Conservation (phyloP, 1,140 invertebrate genomes). For the Papilio glaucus region DNA sequence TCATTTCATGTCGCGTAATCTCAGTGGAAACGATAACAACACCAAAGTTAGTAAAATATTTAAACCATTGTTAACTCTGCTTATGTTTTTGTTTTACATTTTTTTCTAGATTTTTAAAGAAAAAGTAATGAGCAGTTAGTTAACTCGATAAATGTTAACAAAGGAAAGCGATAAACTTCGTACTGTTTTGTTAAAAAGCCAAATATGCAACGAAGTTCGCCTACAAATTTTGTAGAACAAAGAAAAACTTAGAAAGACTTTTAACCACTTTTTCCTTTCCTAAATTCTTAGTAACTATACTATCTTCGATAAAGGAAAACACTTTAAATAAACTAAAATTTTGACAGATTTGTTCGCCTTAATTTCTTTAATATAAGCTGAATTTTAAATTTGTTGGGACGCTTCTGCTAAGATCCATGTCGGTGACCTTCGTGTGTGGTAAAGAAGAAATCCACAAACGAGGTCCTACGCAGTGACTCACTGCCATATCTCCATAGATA, state of each 20-base stretch:
- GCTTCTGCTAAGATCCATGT: no score
- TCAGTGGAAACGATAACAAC: no score
- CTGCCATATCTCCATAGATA: no score
- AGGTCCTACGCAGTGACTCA: no score
- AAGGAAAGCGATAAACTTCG: slow-evolving; percentile 5
- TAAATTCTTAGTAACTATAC: not conserved
- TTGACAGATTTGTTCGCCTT: no score
- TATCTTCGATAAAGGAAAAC: not conserved
- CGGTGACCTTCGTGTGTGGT: no score
- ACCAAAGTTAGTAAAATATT: no score
- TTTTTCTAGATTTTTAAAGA: not conserved
- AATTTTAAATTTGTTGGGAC: no score
- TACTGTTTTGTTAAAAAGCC: not conserved
- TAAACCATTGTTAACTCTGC: no score
- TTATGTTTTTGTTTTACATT: not conserved
- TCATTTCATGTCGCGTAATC: no score
- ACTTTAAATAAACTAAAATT: not conserved
- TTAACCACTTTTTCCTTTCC: not conserved
- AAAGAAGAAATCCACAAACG: no score
- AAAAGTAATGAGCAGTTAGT: not conserved
- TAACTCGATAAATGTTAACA: not conserved
- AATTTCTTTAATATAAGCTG: no score
- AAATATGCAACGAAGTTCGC: slow-evolving; percentile 1
- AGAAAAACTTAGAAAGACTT: not conserved
- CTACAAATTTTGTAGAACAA: not conserved